Percentiles rank a stretch among this genome's conserved stretches.
Evolutionary conservation across 2,888 invertebrate species (phyloP).

Genomic region (Sphaeridia pumilis): DNA sequence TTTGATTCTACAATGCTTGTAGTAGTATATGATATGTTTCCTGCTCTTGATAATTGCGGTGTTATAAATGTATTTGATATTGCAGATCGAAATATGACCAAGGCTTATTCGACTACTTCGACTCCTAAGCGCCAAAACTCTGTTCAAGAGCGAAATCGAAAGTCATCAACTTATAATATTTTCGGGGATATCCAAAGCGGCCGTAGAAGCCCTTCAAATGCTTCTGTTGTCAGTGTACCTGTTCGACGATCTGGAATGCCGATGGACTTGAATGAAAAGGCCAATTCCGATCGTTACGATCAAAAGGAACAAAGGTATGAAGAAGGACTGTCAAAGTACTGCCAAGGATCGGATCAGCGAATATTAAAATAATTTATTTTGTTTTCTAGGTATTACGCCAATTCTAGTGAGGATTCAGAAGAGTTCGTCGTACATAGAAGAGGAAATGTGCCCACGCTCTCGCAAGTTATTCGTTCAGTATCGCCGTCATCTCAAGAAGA

Average conservation of each 20-base stretch:
- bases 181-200: slow-evolving; percentile 32
- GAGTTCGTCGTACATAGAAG: slow-evolving; percentile 72
- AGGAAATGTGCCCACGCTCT: slow-evolving; percentile 63
- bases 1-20: no score
- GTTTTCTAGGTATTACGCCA: slow-evolving; percentile 30
- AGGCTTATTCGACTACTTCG: slow-evolving; percentile 35
- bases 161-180: slow-evolving; percentile 31
- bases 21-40: no score
- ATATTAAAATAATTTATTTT: no score
- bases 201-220: slow-evolving; percentile 32
- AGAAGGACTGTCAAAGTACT: no score
- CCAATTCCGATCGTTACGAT: slow-evolving; percentile 31
- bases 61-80: not conserved
- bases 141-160: slow-evolving; percentile 31
- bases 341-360: no score
- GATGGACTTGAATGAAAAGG: slow-evolving; percentile 32
- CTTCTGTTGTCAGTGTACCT: slow-evolving; percentile 34
- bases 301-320: slow-evolving; percentile 33
- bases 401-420: slow-evolving; percentile 41
- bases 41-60: not conserved
- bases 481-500: slow-evolving; percentile 36
- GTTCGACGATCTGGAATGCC: slow-evolving; percentile 33
- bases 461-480: slow-evolving; percentile 39
- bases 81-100: slow-evolving; percentile 31
- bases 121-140: slow-evolving; percentile 34